These are phyloP conservation scores for Subacronicta megacephala DNA, from an alignment of 2,888 invertebrate genomes.

Conservation along the genomic window DNA sequence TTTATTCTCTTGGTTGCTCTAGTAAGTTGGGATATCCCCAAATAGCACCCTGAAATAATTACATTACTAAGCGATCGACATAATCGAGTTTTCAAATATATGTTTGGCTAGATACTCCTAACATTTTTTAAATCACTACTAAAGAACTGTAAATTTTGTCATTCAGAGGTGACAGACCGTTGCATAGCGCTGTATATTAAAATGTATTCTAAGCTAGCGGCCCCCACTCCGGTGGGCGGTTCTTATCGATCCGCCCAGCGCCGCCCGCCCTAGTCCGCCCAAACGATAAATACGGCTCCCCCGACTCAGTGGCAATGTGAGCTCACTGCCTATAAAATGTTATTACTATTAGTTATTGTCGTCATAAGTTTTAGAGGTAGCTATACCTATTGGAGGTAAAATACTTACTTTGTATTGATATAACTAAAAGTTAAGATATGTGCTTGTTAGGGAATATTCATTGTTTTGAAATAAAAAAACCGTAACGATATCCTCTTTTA, in stretches of 20 bases:
- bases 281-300: slow-evolving; percentile 69
- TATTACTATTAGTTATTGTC: slow-evolving; percentile 81
- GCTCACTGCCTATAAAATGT: slow-evolving; percentile 80
- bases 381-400: slow-evolving; percentile 56
- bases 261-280: slow-evolving; percentile 79
- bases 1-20: too few species aligned
- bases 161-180: slow-evolving; percentile 24
- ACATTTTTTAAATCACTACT: slow-evolving; percentile 4
- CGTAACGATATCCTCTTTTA: too few species aligned
- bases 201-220: slow-evolving; percentile 53
- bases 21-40: too few species aligned
- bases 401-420: slow-evolving; percentile 52
- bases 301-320: slow-evolving; percentile 70
- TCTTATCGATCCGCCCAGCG: slow-evolving; percentile 75
- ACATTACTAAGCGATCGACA: too few species aligned
- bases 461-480: too few species aligned
- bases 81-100: too few species aligned
- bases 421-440: slow-evolving; percentile 28
- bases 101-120: too few species aligned
- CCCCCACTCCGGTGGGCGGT: slow-evolving; percentile 62
- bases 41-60: too few species aligned
- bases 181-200: slow-evolving; percentile 46
- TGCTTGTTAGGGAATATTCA: background rate
- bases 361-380: slow-evolving; percentile 71
- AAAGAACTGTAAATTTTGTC: background rate